These are phyloP conservation scores for Pituophis catenifer DNA, from an alignment of 2,113 vertebrate species.

Conservation along the genomic window DNA sequence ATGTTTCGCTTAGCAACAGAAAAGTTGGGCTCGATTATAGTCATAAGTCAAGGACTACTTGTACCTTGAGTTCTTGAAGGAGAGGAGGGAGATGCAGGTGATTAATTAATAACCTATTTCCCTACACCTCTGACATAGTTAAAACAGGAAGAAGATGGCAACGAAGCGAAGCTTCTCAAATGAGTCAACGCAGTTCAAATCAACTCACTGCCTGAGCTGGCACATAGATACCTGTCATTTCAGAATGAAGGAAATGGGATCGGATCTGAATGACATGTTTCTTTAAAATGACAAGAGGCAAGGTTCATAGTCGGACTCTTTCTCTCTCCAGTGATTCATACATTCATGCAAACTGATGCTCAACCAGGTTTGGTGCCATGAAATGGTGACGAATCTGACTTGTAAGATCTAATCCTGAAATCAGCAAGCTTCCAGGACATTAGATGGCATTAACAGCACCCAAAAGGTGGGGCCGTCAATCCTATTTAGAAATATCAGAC, in stretches of 20 bases:
- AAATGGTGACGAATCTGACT: neutral
- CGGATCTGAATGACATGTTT: neutral
- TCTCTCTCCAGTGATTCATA: neutral
- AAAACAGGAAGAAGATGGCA: neutral
- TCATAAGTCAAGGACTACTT: no score
- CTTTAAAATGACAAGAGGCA: neutral
- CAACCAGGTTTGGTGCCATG: neutral
- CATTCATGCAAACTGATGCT: neutral
- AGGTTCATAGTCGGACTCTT: neutral
- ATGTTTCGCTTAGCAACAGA: no score
- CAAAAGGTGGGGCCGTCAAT: neutral
- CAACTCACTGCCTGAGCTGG: neutral
- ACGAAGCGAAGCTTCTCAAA: neutral
- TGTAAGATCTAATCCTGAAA: neutral
- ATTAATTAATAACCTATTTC: neutral
- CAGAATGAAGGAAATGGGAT: neutral
- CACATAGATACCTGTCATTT: neutral
- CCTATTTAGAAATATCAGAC: neutral
- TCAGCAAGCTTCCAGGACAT: neutral
- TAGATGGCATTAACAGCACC: neutral
- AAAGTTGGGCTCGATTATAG: no score
- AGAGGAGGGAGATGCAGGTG: neutral
- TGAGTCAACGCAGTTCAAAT: neutral
- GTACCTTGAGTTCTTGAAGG: neutral
- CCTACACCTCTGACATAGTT: neutral